phyloP scores from a whole-genome alignment of 2,113 vertebrate species.

The Peromyscus californicus region DNA sequence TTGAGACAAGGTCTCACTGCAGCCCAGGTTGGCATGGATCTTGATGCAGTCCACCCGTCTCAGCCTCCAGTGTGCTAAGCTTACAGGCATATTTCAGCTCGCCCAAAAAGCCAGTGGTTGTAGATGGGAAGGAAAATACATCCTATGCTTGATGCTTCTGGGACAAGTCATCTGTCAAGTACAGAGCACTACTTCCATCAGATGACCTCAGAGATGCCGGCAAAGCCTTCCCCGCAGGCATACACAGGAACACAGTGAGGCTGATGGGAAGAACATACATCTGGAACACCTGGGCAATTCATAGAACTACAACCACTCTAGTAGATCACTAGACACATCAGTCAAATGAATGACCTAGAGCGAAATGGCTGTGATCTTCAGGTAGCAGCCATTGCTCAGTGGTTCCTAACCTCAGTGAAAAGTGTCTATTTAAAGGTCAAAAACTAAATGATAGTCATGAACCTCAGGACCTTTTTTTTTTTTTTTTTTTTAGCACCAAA shows the following conservation, averaged over 20 bases:
- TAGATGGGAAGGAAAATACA: slow-evolving; percentile 25
- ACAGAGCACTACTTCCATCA: not conserved
- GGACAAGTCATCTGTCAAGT: not conserved
- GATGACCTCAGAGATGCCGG: not conserved
- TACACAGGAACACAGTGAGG: not conserved
- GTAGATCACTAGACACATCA: not conserved
- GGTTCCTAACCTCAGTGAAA: slow-evolving; percentile 57
- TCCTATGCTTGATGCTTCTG: slow-evolving; percentile 17
- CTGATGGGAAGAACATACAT: not conserved
- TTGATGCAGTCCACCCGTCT: not conserved
- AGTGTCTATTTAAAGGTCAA: slow-evolving; percentile 59
- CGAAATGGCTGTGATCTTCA: slow-evolving; percentile 39
- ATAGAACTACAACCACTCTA: not conserved
- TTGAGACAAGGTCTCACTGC: not conserved
- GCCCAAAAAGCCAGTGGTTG: not conserved
- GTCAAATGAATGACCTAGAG: slow-evolving; percentile 10
- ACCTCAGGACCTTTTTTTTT: slow-evolving; percentile 55
- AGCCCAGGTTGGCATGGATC: not conserved
- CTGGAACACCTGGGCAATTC: slow-evolving; percentile 4
- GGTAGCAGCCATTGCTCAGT: slow-evolving; percentile 54
- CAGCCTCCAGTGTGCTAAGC: not conserved
- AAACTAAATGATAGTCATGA: slow-evolving; percentile 62
- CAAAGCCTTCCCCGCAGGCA: not conserved
- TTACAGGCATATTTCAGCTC: not conserved
- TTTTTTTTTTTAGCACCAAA: slow-evolving; percentile 78